phyloP scores from a whole-genome alignment of 1,140 invertebrate genomes.

The Drosophila sp. region DNA sequence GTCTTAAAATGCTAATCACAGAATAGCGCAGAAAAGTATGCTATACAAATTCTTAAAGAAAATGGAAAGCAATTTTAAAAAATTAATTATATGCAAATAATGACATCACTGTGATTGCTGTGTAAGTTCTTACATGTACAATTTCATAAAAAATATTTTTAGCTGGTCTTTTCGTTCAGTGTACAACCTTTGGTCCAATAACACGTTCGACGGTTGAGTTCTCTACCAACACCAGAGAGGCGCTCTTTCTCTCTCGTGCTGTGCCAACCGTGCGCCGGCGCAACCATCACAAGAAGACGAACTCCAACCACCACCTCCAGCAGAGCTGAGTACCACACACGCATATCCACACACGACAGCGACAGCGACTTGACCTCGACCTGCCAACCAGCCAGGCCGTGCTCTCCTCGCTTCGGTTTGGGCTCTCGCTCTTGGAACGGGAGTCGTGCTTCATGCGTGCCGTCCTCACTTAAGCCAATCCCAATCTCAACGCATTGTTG shows the following conservation, averaged over 20 bases:
- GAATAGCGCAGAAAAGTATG: too few relatives aligned
- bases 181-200: constrained; percentile 30
- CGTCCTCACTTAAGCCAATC: constrained; percentile 65
- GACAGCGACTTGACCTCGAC: constrained; percentile 68
- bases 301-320: constrained; percentile 47
- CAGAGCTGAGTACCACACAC: constrained; percentile 51
- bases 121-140: too few relatives aligned
- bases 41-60: too few relatives aligned
- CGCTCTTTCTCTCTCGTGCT: constrained; percentile 54
- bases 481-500: constrained; percentile 64
- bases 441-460: constrained; percentile 74
- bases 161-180: constrained; percentile 24
- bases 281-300: constrained; percentile 42
- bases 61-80: too few relatives aligned
- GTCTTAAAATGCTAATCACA: too few relatives aligned
- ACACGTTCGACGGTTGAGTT: constrained; percentile 37
- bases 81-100: too few relatives aligned
- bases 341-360: constrained; percentile 56
- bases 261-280: constrained; percentile 58
- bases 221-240: constrained; percentile 11
- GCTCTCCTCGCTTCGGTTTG: constrained; percentile 48
- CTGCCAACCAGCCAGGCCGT: constrained; percentile 37
- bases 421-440: constrained; percentile 26
- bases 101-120: too few relatives aligned
- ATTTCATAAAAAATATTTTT: not conserved